Evolutionary conservation across 2,113 vertebrate genomes (phyloP), one percentile per base, ranked within the genome.

Genomic region (Xiphophorus maculatus): DNA sequence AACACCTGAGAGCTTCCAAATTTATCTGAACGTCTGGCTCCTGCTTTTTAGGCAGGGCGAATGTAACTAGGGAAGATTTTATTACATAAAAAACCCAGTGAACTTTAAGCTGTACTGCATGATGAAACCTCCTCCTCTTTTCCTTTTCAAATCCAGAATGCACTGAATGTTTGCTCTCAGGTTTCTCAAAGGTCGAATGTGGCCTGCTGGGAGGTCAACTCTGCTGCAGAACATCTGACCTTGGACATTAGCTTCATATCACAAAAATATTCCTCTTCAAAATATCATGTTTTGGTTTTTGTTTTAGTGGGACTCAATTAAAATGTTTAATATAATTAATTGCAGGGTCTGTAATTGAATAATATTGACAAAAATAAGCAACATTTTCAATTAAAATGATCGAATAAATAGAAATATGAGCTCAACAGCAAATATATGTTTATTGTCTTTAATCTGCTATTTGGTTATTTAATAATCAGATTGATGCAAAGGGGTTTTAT

Each of bases 161-260:
- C 15, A n/a, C 9, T 29, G 51, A n/a, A 25, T 1, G 61, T 83
- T 73, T 29, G 81, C 70, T 82, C 81, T 88, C 69, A 3, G 60
- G 77, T 90, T 91, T 92, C 87, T 71, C 44, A 82, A 84, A 66
- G 75, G 64, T 37, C 68, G 9, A 79, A 66, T 1, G 62, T 75
- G 70, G 66, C 60, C 29, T 35, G 37, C 27, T 33, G 42, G 10
- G 76, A 40, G 42, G 0, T 7, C 0, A 32, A 19, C 74, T 71
- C 28, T 73, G 22, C 84, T 75, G 63, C 78, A 81, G 60, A 89
- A 79, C 64, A 82, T 73, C 77, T 35, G 33, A 71, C 81, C 33
- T 1, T 27, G 35, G 65, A 51, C 32, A 68, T 67, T 64, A 42
- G n/a, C 63, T 68, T 76, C 30, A 25, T 40, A 54, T 25, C 15